Evolutionary conservation across 2,113 vertebrate genomes (phyloP), one percentile per base, ranked within the genome.

Genomic region (Colinus virginianus): DNA sequence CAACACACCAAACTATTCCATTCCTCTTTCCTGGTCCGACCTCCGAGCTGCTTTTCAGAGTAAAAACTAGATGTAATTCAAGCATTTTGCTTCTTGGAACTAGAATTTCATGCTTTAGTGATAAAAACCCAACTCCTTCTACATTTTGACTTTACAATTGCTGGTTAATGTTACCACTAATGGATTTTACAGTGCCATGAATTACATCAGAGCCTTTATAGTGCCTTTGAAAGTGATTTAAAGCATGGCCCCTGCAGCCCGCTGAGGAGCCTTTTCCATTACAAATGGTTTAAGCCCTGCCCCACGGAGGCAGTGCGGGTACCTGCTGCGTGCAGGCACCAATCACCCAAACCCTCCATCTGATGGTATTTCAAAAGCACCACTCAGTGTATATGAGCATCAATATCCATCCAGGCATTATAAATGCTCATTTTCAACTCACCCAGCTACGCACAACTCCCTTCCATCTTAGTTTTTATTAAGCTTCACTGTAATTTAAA

Each of bases 111-210:
- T 69, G 25, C 61, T 49, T 67, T 62, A 45, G 3, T 21, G 32
- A 58, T 12, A 42, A 79, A 78, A 53, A 67, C 48, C 11, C 18
- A 58, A 51, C 48, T 32, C 56, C 78, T 75, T 38, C 59, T 62
- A 23, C 64, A 12, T 46, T 43, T 34, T 16, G 6, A 34, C 58
- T 82, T 78, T 13, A 45, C 59, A 78, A 61, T 66, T n/a, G 38
- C 71, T 38, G 28, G 76, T 42, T 92, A 55, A 34, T 20, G 34
- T 61, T 72, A 72, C 45, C 48, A 72, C 84, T 88, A 74, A 87
- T 46, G 61, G 78, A 61, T 62, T 94, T 93, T 67, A 92, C 7
- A 85, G 82, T 78, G 38, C 75, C 76, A 66, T 69, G 88, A 84
- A 82, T 59, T 26, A 82, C 87, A 92, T n/a, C n/a, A 68, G 53